Percentiles rank a stretch among this genome's conserved stretches.
Conservation (phyloP, 2,113 vertebrate species). For the Epinephelus lanceolatus region DNA sequence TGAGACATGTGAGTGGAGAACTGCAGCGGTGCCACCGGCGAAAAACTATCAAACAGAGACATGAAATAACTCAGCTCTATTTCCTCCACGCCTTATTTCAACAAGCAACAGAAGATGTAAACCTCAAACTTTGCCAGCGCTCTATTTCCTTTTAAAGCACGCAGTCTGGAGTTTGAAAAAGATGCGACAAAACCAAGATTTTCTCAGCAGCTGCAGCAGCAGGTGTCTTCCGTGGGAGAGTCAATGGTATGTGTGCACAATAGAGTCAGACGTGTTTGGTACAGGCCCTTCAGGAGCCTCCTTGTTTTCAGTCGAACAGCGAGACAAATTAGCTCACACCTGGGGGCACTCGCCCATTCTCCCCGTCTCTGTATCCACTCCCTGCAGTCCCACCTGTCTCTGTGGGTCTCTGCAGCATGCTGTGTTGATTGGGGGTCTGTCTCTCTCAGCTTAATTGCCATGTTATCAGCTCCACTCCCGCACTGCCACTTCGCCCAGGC, state of each 20-base stretch:
- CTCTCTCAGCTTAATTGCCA: constrained; percentile 66
- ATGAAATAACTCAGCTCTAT: constrained; percentile 44
- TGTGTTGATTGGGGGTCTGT: constrained; percentile 65
- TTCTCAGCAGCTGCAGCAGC: constrained; percentile 26
- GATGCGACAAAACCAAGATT: background rate
- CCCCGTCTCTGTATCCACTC: constrained; percentile 34
- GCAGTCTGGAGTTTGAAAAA: constrained; percentile 2
- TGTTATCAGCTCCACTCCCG: constrained; percentile 72
- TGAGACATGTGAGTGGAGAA: constrained; percentile 41
- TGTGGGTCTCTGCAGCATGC: constrained; percentile 37
- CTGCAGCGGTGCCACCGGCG: constrained; percentile 27
- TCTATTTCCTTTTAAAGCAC: constrained; percentile 6
- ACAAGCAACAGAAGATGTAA: constrained; percentile 11
- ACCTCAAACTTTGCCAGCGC: background rate
- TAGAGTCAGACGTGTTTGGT: constrained; percentile 26
- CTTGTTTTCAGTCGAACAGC: constrained; percentile 53
- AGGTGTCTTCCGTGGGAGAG: constrained; percentile 22
- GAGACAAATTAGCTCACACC: constrained; percentile 68
- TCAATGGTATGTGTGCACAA: constrained; percentile 23
- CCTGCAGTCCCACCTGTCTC: constrained; percentile 54
- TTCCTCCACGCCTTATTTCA: constrained; percentile 38
- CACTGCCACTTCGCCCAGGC: constrained; percentile 56
- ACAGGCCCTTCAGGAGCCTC: constrained; percentile 13
- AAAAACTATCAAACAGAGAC: constrained; percentile 40
- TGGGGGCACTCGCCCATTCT: constrained; percentile 42